Conservation (phyloP, 2,888 invertebrate species). For the Volucella bombylans region DNA sequence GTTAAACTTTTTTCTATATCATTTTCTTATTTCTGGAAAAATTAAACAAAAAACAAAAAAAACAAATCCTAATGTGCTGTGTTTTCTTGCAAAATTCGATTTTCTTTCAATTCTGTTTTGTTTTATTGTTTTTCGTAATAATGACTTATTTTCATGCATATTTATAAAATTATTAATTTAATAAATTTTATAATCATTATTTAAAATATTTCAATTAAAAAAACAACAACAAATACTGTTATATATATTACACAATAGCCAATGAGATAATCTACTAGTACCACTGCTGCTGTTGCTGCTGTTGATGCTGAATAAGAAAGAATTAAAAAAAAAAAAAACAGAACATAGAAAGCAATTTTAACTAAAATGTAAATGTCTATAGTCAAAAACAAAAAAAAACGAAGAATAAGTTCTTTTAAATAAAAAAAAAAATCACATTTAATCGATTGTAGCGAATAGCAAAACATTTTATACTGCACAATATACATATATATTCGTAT, state of each 20-base stretch:
- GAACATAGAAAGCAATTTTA: constrained; percentile 14
- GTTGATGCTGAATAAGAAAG: constrained; percentile 75
- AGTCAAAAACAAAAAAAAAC: constrained; percentile 52
- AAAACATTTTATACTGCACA: constrained; percentile 69
- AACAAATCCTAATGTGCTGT: constrained; percentile 52
- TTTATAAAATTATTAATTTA: constrained; percentile 41
- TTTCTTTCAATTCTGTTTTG: constrained; percentile 44
- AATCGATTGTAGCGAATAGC: constrained; percentile 34
- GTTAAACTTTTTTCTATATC: constrained; percentile 36
- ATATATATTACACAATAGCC: constrained; percentile 80
- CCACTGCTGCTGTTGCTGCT: constrained; percentile 81
- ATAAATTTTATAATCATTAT: constrained; percentile 27
- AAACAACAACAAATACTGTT: constrained; percentile 36
- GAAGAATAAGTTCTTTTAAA: constrained; percentile 1
- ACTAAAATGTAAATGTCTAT: constrained; percentile 60
- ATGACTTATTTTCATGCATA: constrained; percentile 30
- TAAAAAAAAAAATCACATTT: constrained; percentile 43
- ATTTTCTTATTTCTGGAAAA: constrained; percentile 22
- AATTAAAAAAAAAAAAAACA: constrained; percentile 50
- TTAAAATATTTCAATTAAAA: constrained; percentile 18
- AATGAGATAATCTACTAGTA: constrained; percentile 82
- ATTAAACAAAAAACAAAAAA: constrained; percentile 30
- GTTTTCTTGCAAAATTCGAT: constrained; percentile 63
- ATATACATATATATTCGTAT: constrained; percentile 39
- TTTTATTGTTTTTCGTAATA: constrained; percentile 34